Percentiles rank a stretch among this genome's conserved stretches.
Conservation (phyloP, 2,888 invertebrate genomes). For the Neria commutata region DNA sequence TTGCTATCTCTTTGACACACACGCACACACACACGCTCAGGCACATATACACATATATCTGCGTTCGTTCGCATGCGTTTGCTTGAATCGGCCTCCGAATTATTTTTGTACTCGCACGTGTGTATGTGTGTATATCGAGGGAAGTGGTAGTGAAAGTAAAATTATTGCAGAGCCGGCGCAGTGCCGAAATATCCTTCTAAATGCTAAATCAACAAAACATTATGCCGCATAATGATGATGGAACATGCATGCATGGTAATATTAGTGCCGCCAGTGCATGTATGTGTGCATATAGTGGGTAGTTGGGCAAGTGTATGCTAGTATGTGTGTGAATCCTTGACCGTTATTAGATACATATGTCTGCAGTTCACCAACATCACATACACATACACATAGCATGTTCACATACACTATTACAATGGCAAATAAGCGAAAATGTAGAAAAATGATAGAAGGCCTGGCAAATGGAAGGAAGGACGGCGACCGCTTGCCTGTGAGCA, state of each 20-base stretch:
- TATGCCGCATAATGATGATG: conserved; percentile 25
- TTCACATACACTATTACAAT: too few relatives aligned
- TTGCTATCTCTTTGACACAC: background rate
- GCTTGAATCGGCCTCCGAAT: too few relatives aligned
- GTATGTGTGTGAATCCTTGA: conserved; percentile 2
- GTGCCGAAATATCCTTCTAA: conserved; percentile 15
- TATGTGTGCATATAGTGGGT: background rate
- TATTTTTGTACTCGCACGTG: too few relatives aligned
- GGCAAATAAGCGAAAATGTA: too few relatives aligned
- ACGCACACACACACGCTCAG: background rate
- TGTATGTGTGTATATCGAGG: too few relatives aligned
- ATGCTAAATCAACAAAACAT: conserved; percentile 29
- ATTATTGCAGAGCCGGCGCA: too few relatives aligned
- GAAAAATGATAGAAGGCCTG: too few relatives aligned
- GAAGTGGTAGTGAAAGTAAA: too few relatives aligned
- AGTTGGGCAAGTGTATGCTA: background rate
- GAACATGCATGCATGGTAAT: conserved; percentile 14
- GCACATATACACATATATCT: background rate
- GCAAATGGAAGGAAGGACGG: too few relatives aligned
- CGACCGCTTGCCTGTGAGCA: too few relatives aligned
- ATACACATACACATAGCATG: background rate
- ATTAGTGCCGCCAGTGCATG: background rate
- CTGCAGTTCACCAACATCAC: background rate
- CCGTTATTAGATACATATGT: conserved; percentile 5
- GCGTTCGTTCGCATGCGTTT: background rate